These are phyloP conservation scores for Nephrotoma appendiculata DNA, from an alignment of 2,888 invertebrate species.

Conservation along the genomic window DNA sequence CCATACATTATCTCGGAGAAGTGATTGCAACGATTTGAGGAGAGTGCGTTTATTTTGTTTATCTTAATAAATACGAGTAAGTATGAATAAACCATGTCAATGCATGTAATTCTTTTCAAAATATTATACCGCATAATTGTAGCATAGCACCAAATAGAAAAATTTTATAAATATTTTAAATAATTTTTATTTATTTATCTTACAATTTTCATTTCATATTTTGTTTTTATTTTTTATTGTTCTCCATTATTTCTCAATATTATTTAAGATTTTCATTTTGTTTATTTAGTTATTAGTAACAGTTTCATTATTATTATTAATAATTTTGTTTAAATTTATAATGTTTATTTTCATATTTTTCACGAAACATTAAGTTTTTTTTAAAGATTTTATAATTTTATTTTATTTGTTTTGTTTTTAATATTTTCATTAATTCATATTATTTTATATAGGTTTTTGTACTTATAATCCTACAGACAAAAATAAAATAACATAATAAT, in stretches of 20 bases:
- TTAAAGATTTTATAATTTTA: background rate
- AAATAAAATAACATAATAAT: background rate
- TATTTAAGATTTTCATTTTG: background rate
- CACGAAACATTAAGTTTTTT: background rate
- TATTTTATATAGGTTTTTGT: background rate
- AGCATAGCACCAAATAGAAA: too few relatives aligned
- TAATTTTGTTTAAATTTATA: background rate
- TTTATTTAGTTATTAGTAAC: background rate
- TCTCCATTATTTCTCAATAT: background rate
- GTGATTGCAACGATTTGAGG: too few relatives aligned
- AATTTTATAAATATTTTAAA: background rate
- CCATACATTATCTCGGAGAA: too few relatives aligned
- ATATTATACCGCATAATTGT: too few relatives aligned
- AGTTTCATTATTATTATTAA: background rate
- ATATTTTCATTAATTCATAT: background rate
- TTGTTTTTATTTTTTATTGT: background rate
- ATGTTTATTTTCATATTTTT: background rate
- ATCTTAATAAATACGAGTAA: too few relatives aligned
- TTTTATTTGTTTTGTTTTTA: background rate
- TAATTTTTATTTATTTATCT: background rate
- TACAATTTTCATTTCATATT: background rate
- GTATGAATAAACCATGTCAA: too few relatives aligned
- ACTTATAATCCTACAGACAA: background rate
- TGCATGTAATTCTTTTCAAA: too few relatives aligned
- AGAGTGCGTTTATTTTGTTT: too few relatives aligned